Evolutionary conservation across 1,140 invertebrate genomes (phyloP).

Genomic region (Achroia grisella): DNA sequence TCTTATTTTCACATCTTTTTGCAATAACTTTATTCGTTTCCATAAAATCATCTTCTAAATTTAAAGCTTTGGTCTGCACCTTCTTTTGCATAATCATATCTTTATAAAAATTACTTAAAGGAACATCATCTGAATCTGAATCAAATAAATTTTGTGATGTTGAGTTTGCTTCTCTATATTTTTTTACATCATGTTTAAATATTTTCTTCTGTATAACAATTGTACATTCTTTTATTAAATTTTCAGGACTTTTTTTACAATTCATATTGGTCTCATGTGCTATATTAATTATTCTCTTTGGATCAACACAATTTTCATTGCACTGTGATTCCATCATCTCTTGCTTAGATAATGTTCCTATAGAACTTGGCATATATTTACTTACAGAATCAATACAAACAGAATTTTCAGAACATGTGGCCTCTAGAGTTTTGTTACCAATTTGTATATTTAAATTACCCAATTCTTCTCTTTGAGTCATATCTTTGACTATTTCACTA

Average conservation of each 20-base stretch:
- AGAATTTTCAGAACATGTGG: too few species aligned
- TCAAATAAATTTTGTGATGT: conserved; percentile 31
- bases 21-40: conserved; percentile 16
- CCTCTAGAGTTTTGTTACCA: too few species aligned
- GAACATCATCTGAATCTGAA: conserved; percentile 53
- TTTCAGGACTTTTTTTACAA: conserved; percentile 39
- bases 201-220: conserved; percentile 56
- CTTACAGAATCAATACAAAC: too few species aligned
- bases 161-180: conserved; percentile 4
- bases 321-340: too few species aligned
- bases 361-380: too few species aligned
- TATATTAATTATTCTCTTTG: too few species aligned
- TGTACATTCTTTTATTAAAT: conserved; percentile 54
- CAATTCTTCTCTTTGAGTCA: too few species aligned
- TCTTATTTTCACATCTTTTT: conserved; percentile 29
- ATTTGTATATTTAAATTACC: too few species aligned
- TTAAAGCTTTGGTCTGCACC: background rate
- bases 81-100: conserved; percentile 7
- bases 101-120: conserved; percentile 36
- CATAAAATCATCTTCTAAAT: conserved; percentile 31
- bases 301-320: too few species aligned
- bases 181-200: conserved; percentile 25
- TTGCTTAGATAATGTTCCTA: too few species aligned
- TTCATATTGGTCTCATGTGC: background rate
- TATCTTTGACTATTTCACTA: background rate